Conservation (phyloP, 1,140 invertebrate genomes). For the Diorhabda elongata region DNA sequence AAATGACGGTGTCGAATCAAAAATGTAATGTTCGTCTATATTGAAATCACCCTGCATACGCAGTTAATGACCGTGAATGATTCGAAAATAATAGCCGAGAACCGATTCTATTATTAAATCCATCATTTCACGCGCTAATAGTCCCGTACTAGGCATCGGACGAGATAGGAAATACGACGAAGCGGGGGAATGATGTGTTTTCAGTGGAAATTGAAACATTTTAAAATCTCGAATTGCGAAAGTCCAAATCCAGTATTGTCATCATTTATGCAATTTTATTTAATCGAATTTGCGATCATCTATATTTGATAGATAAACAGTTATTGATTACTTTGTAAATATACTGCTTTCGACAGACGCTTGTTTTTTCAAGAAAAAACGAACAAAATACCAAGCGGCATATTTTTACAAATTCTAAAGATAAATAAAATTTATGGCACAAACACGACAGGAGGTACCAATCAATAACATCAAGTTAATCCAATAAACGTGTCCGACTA, state of each 20-base stretch:
- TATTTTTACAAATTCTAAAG: conserved; percentile 15
- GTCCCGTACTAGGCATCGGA: background rate
- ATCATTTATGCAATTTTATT: conserved; percentile 23
- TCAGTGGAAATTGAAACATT: conserved; percentile 19
- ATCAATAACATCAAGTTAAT: background rate
- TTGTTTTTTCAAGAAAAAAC: conserved; percentile 15
- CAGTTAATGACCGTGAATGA: background rate
- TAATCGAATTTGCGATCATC: conserved; percentile 21
- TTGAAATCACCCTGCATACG: background rate
- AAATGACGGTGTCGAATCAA: background rate
- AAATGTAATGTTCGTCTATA: background rate
- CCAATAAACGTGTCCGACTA: too few species aligned
- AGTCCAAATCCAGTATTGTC: conserved; percentile 11
- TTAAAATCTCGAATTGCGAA: conserved; percentile 13
- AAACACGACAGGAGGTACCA: background rate
- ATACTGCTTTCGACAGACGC: conserved; percentile 12
- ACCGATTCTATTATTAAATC: conserved; percentile 16
- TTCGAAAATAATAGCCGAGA: conserved; percentile 10
- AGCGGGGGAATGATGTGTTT: conserved; percentile 2
- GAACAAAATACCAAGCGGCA: background rate
- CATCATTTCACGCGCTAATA: conserved; percentile 13
- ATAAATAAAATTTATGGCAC: conserved; percentile 7
- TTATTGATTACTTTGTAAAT: conserved; percentile 23
- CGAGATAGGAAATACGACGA: background rate
- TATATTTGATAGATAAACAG: conserved; percentile 23